Evolutionary conservation across 2,113 vertebrate species (phyloP).

Genomic region (Cavia porcellus): DNA sequence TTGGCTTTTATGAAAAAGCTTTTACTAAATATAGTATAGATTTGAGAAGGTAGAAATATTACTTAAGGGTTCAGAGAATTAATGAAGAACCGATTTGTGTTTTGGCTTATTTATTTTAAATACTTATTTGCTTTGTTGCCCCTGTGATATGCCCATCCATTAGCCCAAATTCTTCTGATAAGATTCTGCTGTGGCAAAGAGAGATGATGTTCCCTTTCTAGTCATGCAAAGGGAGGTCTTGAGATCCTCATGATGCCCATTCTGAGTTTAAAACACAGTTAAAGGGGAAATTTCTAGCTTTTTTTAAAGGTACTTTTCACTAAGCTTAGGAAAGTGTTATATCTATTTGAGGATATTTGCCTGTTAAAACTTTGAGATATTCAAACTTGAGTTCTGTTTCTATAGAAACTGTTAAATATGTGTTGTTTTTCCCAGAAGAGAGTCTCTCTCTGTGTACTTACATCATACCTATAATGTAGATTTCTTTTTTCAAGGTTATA

Average conservation of each 20-base stretch:
- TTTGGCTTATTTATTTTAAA: neutral
- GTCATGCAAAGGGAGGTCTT: neutral
- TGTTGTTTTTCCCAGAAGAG: slow-evolving; percentile 56
- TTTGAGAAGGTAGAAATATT: neutral
- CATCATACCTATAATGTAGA: slow-evolving; percentile 75
- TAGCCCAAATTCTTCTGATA: neutral
- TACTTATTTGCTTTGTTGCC: neutral
- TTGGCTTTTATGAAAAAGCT: slow-evolving; percentile 1
- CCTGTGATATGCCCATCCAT: neutral
- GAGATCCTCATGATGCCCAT: neutral
- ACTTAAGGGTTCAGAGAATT: neutral
- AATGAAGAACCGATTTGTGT: neutral
- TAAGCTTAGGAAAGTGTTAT: neutral
- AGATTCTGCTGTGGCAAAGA: neutral
- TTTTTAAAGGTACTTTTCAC: neutral
- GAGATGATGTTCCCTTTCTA: slow-evolving; percentile 2
- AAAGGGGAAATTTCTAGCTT: neutral
- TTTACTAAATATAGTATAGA: neutral
- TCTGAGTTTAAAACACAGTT: neutral
- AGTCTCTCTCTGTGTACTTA: neutral
- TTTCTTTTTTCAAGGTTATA: slow-evolving; percentile 94
- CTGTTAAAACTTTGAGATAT: slow-evolving; percentile 48
- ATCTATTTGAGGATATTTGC: slow-evolving; percentile 26
- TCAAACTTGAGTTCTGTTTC: slow-evolving; percentile 34
- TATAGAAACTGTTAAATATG: slow-evolving; percentile 1